Evolutionary conservation across 2,888 invertebrate species (phyloP), one percentile per base, ranked within the genome.

Genomic region (Leucania comma): DNA sequence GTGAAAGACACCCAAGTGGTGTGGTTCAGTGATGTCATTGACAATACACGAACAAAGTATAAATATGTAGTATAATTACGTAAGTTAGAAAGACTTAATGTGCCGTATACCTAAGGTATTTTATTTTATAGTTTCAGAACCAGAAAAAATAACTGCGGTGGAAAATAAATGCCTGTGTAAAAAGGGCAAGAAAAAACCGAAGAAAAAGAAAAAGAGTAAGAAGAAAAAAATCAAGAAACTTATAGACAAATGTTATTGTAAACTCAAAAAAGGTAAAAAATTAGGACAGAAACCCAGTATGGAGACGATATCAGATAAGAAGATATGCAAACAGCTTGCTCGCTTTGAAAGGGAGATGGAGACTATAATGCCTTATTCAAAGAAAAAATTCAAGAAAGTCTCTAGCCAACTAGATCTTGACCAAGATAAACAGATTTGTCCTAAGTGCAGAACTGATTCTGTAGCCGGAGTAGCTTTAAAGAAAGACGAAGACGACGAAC

Each of bases 361-460:
- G 38, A 81, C 68, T 22, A 59, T 81, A 24, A 81, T 81, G 81
- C 72, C 81, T 29, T 81, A 79, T 35, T 79, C 79, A 57, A 79
- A 76, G 57, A 81, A 58, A 57, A 81, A 71, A 29, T 77, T 68
- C 24, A 71, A 67, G 29, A 65, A 73, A 54, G 26, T 26, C 1
- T 50, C 59, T 9, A 79, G 76, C 51, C 26, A 46, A 53, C 50
- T 69, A 24, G 61, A 51, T 29, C 6, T 81, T 8, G 1, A 1
- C 3, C 14, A 12, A 24, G 3, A 1, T 0, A 12, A 32, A 48
- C 53, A 9, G 29, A 9, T 54, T 17, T 54, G 53, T 54, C 26
- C n/a, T 38, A 42, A 56, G 22, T 61, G 24, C 53, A 38, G 26
- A 54, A 26, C 54, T 29, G 53, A 20, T 26, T 5, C 24, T 22